Percentiles rank a stretch among this genome's conserved stretches.
phyloP scores from a whole-genome alignment of 2,113 vertebrate species.

The Oreotrochilus melanogaster region DNA sequence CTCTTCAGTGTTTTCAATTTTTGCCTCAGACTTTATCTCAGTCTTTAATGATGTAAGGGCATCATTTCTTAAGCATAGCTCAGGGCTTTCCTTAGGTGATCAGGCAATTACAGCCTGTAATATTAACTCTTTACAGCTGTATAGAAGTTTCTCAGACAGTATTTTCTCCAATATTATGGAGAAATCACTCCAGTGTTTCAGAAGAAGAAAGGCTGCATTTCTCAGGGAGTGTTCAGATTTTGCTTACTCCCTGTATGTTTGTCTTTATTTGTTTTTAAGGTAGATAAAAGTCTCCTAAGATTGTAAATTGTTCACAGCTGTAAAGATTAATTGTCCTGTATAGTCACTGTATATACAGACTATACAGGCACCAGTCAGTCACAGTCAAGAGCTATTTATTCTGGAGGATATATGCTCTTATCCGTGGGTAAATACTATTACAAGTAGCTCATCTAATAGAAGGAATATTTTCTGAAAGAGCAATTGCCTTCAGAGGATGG shows the following conservation, averaged over 20 bases:
- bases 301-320: background rate
- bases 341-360: background rate
- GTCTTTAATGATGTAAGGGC: background rate
- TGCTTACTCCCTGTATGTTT: background rate
- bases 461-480: background rate
- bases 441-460: background rate
- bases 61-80: background rate
- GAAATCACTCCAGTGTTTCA: background rate
- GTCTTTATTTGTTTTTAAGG: background rate
- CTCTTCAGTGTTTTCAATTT: background rate
- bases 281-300: background rate
- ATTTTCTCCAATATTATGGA: background rate
- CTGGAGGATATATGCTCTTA: background rate
- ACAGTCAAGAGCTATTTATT: background rate
- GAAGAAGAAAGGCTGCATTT: background rate
- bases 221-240: background rate
- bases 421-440: background rate
- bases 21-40: background rate
- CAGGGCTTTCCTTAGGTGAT: background rate
- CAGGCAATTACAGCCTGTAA: background rate
- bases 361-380: background rate
- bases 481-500: background rate
- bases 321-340: background rate
- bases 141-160: background rate
- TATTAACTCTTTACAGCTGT: background rate